Percentiles rank a stretch among this genome's conserved stretches.
Conservation (phyloP, 2,888 invertebrate genomes). For the Cetonia aurata region DNA sequence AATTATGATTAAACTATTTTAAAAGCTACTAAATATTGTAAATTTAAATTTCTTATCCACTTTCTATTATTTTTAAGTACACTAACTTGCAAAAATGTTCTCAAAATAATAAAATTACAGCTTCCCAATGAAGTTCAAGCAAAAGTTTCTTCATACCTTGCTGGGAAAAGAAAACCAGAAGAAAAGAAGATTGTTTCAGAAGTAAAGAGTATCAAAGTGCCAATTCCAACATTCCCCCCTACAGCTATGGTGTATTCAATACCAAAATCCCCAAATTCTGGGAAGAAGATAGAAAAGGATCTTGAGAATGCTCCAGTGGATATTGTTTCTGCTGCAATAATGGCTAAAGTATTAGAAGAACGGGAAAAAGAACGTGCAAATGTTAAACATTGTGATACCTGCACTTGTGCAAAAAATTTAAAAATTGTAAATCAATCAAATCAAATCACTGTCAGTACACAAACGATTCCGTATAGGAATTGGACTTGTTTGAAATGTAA, state of each 20-base stretch:
- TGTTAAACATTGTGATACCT: constrained; percentile 86
- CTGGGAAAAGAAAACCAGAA: constrained; percentile 72
- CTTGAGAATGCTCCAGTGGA: constrained; percentile 75
- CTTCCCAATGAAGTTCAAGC: constrained; percentile 92
- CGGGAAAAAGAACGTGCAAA: constrained; percentile 83
- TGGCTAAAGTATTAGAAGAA: constrained; percentile 93
- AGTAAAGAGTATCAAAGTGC: constrained; percentile 77
- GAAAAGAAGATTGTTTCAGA: constrained; percentile 65
- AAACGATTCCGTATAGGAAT: constrained; percentile 73
- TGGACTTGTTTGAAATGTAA: constrained; percentile 73
- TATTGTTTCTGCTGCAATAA: constrained; percentile 87
- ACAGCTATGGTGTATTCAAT: constrained; percentile 85
- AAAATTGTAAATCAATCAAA: constrained; percentile 70
- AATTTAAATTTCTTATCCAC: neutral
- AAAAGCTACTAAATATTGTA: neutral
- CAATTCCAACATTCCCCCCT: constrained; percentile 85
- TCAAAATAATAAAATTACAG: constrained; percentile 68
- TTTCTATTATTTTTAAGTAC: constrained; percentile 8
- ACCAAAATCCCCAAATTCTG: constrained; percentile 64
- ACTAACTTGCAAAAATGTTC: neutral
- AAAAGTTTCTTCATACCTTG: constrained; percentile 84
- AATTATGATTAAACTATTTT: constrained; percentile 1
- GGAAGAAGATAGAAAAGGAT: constrained; percentile 68
- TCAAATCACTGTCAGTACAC: constrained; percentile 74
- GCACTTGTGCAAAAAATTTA: constrained; percentile 75